A percentile compares a stretch with the other conserved stretches of the same genome.
phyloP scores from a whole-genome alignment of 2,113 vertebrate species.

The Chloropsis cyanopogon region DNA sequence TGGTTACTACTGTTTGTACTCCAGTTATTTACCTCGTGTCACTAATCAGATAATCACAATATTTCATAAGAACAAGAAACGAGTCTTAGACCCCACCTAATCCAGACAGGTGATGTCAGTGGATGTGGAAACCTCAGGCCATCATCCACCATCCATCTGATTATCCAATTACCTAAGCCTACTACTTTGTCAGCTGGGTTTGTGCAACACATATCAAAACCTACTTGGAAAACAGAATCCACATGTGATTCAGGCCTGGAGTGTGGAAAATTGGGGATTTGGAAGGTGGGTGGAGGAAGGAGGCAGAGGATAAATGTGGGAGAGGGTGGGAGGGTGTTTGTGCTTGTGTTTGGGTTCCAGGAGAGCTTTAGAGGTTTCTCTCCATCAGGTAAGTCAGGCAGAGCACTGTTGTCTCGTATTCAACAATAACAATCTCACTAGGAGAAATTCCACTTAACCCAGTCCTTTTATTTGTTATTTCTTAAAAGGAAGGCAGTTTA shows the following conservation, averaged over 20 bases:
- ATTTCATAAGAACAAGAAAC: background rate
- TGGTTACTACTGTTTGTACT: background rate
- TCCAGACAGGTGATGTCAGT: constrained; percentile 45
- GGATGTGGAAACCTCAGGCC: constrained; percentile 15
- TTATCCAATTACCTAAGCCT: background rate
- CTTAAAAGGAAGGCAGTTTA: background rate
- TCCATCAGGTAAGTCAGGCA: background rate
- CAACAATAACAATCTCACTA: background rate
- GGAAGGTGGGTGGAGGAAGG: background rate
- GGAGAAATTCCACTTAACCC: background rate
- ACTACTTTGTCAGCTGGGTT: background rate
- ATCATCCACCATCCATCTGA: background rate
- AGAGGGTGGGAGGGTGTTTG: background rate
- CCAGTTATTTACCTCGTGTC: background rate
- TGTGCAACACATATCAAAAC: background rate
- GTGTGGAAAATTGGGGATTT: background rate
- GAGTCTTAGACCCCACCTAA: background rate
- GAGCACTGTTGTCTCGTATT: background rate
- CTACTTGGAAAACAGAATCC: background rate
- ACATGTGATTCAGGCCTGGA: background rate
- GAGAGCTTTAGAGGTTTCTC: background rate
- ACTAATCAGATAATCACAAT: background rate
- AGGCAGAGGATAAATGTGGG: background rate
- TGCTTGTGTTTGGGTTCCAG: background rate
- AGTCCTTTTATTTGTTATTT: background rate